phyloP scores from a whole-genome alignment of 2,113 vertebrate genomes.

The Aramus guarauna region DNA sequence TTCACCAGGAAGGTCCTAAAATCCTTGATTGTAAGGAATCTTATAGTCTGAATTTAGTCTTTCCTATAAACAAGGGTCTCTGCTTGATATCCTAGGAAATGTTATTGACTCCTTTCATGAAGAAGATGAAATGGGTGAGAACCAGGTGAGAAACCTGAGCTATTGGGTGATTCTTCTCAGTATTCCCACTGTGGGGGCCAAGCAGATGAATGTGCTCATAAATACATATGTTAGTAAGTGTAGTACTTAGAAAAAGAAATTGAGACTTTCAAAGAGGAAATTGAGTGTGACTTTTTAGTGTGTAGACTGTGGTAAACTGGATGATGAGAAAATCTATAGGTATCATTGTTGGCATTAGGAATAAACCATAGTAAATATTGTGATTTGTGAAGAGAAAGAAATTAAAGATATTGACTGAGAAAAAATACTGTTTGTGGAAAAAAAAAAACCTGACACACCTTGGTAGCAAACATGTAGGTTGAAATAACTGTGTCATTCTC shows the following conservation, averaged over 20 bases:
- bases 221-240: not conserved
- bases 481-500: not conserved
- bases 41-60: not conserved
- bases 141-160: not conserved
- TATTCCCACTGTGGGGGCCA: not conserved
- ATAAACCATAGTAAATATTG: not conserved
- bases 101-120: not conserved
- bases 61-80: not conserved
- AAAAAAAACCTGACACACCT: not conserved
- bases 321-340: not conserved
- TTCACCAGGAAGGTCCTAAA: not conserved
- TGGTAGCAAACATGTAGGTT: rapidly evolving
- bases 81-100: not conserved
- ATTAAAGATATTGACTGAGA: not conserved
- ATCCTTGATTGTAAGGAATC: not conserved
- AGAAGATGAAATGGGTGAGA: not conserved
- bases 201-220: not conserved
- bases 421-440: not conserved
- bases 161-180: not conserved
- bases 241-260: not conserved
- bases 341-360: not conserved
- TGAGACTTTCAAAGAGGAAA: not conserved
- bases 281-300: not conserved
- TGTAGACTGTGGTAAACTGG: not conserved
- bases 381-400: not conserved